Conservation (phyloP, 64 coral and sea anemone genomes). For the Montipora foliosa region DNA sequence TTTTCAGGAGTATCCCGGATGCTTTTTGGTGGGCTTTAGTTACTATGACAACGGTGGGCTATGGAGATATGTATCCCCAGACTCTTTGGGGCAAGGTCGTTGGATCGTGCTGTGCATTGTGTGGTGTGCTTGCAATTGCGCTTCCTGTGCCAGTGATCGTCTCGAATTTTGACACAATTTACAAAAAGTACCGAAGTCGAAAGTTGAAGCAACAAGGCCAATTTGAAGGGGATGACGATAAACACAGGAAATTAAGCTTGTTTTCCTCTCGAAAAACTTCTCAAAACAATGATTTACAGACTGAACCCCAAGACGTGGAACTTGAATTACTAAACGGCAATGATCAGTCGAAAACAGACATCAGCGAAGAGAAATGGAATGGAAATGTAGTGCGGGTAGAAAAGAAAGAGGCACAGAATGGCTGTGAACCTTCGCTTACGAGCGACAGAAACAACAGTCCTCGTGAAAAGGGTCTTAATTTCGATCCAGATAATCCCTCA, state of each 20-base stretch:
- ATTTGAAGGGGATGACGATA: slow-evolving; percentile 3
- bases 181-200: slow-evolving; percentile 85
- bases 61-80: slow-evolving; percentile 86
- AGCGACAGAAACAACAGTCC: slow-evolving; percentile 6
- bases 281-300: not conserved
- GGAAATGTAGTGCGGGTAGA: slow-evolving; percentile 30
- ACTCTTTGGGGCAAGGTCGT: slow-evolving; percentile 92
- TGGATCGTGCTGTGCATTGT: slow-evolving; percentile 87
- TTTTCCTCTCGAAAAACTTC: slow-evolving; percentile 27
- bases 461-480: not conserved
- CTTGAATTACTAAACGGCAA: slow-evolving; percentile 8
- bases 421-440: not conserved
- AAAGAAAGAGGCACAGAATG: not conserved
- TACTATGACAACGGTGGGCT: slow-evolving; percentile 96
- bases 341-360: not conserved
- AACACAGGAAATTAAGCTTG: slow-evolving; percentile 6
- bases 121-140: slow-evolving; percentile 89
- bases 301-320: not conserved
- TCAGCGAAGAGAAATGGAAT: slow-evolving; percentile 28
- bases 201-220: slow-evolving; percentile 83
- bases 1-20: slow-evolving; percentile 82
- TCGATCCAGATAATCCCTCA: not conserved
- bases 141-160: slow-evolving; percentile 93
- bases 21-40: slow-evolving; percentile 95
- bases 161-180: slow-evolving; percentile 94